Conservation (phyloP, 2,113 vertebrate genomes). For the Peromyscus californicus region DNA sequence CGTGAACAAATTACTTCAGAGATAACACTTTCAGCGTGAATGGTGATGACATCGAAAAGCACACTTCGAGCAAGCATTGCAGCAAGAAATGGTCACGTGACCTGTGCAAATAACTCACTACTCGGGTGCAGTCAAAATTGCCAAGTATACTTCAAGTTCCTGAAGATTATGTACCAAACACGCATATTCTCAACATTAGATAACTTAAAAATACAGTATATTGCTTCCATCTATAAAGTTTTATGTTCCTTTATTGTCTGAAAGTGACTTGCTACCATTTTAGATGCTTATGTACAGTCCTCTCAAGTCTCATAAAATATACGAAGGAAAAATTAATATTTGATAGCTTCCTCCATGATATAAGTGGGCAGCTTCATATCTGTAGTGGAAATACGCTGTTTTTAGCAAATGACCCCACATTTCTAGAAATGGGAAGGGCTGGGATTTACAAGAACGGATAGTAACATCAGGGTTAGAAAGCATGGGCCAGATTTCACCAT, state of each 20-base stretch:
- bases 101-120: not conserved
- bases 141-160: not conserved
- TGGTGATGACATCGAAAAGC: slow-evolving; percentile 45
- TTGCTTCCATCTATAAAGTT: not conserved
- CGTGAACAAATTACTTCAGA: slow-evolving; percentile 24
- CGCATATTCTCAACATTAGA: slow-evolving; percentile 13
- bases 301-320: slow-evolving; percentile 58
- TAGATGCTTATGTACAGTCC: slow-evolving; percentile 37
- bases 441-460: slow-evolving; percentile 70
- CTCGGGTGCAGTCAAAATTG: slow-evolving; percentile 45
- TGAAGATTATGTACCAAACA: slow-evolving; percentile 55
- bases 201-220: slow-evolving; percentile 44
- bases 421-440: slow-evolving; percentile 11
- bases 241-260: slow-evolving; percentile 55
- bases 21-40: slow-evolving; percentile 56
- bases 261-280: slow-evolving; percentile 16
- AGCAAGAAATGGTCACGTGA: slow-evolving; percentile 56
- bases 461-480: not conserved
- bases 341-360: slow-evolving; percentile 37
- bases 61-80: slow-evolving; percentile 43
- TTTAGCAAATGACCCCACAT: slow-evolving; percentile 57
- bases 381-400: slow-evolving; percentile 47
- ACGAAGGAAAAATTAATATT: slow-evolving; percentile 53
- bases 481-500: slow-evolving; percentile 15
- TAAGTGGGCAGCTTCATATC: slow-evolving; percentile 38